A percentile compares a stretch with the other conserved stretches of the same genome.
Evolutionary conservation across 1,140 invertebrate species (phyloP).

Genomic region (Achatina immaculata): DNA sequence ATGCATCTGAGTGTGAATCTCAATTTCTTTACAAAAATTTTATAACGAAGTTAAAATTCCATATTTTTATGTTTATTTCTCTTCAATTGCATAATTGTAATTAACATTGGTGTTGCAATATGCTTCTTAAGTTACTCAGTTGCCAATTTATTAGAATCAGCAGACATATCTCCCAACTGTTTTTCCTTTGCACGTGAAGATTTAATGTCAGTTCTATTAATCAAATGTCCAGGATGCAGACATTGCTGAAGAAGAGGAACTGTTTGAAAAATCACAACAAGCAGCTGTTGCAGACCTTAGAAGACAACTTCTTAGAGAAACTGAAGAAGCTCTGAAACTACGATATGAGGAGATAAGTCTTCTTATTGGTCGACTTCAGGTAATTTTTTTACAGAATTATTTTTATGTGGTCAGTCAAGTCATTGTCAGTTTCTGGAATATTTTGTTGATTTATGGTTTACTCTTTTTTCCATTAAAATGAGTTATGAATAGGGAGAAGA

Average conservation of each 20-base stretch:
- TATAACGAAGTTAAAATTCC: too few relatives aligned
- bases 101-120: too few relatives aligned
- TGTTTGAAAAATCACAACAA: constrained; percentile 52
- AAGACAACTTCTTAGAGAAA: constrained; percentile 58
- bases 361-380: constrained; percentile 67
- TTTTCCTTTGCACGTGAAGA: too few relatives aligned
- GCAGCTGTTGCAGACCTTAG: constrained; percentile 52
- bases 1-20: too few relatives aligned
- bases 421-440: not conserved
- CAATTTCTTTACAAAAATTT: too few relatives aligned
- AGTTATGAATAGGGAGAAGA: not conserved
- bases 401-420: not conserved
- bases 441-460: not conserved
- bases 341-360: constrained; percentile 61
- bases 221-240: constrained; percentile 46
- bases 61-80: too few relatives aligned
- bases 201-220: not conserved
- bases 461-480: constrained; percentile 3
- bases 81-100: too few relatives aligned
- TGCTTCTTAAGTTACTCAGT: too few relatives aligned
- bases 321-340: constrained; percentile 56
- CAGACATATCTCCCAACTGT: too few relatives aligned
- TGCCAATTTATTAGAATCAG: too few relatives aligned
- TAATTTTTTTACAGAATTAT: constrained; percentile 22
- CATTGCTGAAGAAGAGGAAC: constrained; percentile 52